Percentiles rank a stretch among this genome's conserved stretches.
phyloP scores from a whole-genome alignment of 2,888 invertebrate species.

The Eupithecia vulgata region DNA sequence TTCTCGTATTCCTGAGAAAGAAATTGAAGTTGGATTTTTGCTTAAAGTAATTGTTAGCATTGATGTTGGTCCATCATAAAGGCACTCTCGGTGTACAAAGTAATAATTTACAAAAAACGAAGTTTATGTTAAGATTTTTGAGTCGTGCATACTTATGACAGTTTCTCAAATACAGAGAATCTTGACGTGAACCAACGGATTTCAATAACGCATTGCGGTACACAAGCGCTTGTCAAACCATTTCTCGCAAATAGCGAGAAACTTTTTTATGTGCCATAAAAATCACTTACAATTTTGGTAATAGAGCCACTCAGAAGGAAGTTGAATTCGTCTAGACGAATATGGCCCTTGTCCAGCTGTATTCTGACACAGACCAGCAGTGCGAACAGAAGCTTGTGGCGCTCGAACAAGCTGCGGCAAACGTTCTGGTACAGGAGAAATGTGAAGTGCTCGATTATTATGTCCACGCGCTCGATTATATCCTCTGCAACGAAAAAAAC shows the following conservation, averaged over 20 bases:
- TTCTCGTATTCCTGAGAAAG: constrained; percentile 81
- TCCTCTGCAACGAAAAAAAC: constrained; percentile 81
- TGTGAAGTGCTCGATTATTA: constrained; percentile 92
- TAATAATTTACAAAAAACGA: no score
- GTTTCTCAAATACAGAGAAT: no score
- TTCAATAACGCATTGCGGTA: no score
- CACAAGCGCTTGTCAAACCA: no score
- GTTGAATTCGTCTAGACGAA: constrained; percentile 87
- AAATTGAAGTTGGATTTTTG: not conserved
- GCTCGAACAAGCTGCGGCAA: constrained; percentile 94
- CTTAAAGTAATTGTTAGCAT: no score
- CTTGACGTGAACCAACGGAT: no score
- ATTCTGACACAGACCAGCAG: constrained; percentile 89
- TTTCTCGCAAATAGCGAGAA: no score
- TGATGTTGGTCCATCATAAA: no score
- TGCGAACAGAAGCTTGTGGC: constrained; percentile 94
- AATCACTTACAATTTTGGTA: constrained; percentile 75
- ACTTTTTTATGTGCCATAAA: not conserved
- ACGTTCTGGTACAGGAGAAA: constrained; percentile 93
- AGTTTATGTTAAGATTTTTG: no score
- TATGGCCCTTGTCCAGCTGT: constrained; percentile 83
- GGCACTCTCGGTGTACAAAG: no score
- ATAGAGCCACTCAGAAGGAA: constrained; percentile 90
- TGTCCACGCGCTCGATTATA: constrained; percentile 89
- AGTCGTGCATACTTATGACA: no score